Conservation (phyloP, 2,888 invertebrate genomes). For the Thumatha senex region DNA sequence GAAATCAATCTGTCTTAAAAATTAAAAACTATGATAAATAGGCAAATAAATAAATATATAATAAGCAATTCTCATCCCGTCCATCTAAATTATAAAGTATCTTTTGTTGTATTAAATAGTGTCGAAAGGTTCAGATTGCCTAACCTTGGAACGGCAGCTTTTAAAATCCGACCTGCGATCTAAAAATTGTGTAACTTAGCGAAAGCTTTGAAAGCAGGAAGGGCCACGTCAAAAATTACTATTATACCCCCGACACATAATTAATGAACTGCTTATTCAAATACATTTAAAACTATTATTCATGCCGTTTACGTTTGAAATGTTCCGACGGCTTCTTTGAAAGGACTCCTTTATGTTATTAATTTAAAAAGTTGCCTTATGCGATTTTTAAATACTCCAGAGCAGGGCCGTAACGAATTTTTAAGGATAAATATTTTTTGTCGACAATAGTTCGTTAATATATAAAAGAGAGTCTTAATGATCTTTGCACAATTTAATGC, state of each 20-base stretch:
- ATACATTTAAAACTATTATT: slow-evolving; percentile 83
- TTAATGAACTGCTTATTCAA: slow-evolving; percentile 83
- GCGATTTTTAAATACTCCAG: slow-evolving; percentile 63
- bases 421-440: slow-evolving; percentile 61
- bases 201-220: slow-evolving; percentile 77
- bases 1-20: too few relatives aligned
- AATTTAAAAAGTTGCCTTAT: slow-evolving; percentile 69
- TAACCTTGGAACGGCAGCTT: slow-evolving; percentile 15
- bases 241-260: slow-evolving; percentile 75
- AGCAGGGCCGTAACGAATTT: slow-evolving; percentile 51
- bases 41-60: too few relatives aligned
- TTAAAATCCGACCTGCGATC: slow-evolving; percentile 43
- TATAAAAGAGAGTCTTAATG: slow-evolving; percentile 24
- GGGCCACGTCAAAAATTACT: slow-evolving; percentile 81
- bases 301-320: slow-evolving; percentile 81
- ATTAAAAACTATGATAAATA: too few relatives aligned
- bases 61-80: too few relatives aligned
- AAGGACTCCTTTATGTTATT: slow-evolving; percentile 70
- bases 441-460: slow-evolving; percentile 42
- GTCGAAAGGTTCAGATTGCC: background rate
- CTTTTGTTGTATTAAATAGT: background rate
- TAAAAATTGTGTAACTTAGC: slow-evolving; percentile 74
- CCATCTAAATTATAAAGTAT: background rate
- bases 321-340: slow-evolving; percentile 76
- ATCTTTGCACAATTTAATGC: slow-evolving; percentile 29